Evolutionary conservation across 2,113 vertebrate genomes (phyloP).

Genomic region (Herpetotheres cachinnans): DNA sequence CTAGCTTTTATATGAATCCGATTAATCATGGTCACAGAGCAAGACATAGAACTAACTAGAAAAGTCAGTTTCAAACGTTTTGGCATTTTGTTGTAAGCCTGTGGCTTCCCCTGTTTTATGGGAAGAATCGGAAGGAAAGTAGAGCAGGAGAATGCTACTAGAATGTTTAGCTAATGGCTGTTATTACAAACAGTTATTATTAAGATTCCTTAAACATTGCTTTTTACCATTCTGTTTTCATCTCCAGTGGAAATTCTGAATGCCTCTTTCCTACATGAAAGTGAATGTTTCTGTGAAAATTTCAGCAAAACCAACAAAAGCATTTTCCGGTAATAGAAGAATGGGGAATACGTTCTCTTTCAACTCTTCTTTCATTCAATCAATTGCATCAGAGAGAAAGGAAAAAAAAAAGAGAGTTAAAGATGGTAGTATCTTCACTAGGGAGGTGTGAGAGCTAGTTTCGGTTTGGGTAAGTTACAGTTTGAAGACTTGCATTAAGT

Average conservation of each 20-base stretch:
- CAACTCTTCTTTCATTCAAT: neutral
- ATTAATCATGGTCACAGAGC: neutral
- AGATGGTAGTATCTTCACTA: neutral
- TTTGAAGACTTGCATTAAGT: neutral
- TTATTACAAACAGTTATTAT: neutral
- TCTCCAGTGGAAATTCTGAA: neutral
- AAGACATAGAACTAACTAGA: neutral
- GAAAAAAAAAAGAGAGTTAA: neutral
- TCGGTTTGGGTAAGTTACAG: neutral
- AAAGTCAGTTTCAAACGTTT: neutral
- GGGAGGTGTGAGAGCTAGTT: neutral
- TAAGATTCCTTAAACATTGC: neutral
- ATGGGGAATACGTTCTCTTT: neutral
- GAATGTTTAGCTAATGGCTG: neutral
- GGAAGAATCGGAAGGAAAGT: neutral
- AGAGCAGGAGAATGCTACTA: neutral
- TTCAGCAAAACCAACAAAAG: neutral
- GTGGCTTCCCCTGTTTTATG: neutral
- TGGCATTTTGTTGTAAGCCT: neutral
- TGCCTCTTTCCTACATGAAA: neutral
- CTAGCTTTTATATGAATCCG: neutral
- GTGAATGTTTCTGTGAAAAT: neutral
- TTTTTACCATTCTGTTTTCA: neutral
- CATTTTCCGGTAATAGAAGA: neutral
- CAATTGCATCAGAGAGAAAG: neutral